These are phyloP conservation scores for Lacerta agilis DNA, from an alignment of 2,797 vertebrate species.

Conservation along the genomic window DNA sequence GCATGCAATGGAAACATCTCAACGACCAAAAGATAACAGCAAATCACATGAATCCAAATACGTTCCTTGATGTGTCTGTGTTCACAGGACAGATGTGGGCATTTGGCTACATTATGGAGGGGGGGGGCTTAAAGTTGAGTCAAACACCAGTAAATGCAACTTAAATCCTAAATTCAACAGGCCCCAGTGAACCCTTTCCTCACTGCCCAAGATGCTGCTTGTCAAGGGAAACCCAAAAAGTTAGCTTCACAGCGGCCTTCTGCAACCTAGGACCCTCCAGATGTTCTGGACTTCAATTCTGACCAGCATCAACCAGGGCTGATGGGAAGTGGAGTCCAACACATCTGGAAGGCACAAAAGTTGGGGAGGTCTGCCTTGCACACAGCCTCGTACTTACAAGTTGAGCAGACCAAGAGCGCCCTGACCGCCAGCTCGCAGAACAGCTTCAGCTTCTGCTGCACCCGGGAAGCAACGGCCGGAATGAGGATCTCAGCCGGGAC, in stretches of 20 bases:
- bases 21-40: not conserved
- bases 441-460: slow-evolving; percentile 78
- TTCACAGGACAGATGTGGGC: not conserved
- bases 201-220: not conserved
- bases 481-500: slow-evolving; percentile 89
- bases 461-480: slow-evolving; percentile 76
- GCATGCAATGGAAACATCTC: not conserved
- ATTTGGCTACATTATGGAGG: too few relatives aligned
- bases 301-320: too few relatives aligned
- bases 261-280: too few relatives aligned
- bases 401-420: slow-evolving; percentile 80
- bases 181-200: not conserved
- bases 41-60: not conserved
- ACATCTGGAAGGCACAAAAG: too few relatives aligned
- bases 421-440: slow-evolving; percentile 76
- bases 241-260: not conserved
- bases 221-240: too few relatives aligned
- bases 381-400: slow-evolving; percentile 79
- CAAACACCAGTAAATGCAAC: not conserved
- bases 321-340: too few relatives aligned
- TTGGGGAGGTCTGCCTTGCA: too few relatives aligned
- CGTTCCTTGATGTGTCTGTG: not conserved
- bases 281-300: too few relatives aligned
- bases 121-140: not conserved
- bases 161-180: not conserved